Base-by-base conservation (phyloP, 1,140 invertebrate genomes). In the Aphaenogaster ashmeadi region DNA sequence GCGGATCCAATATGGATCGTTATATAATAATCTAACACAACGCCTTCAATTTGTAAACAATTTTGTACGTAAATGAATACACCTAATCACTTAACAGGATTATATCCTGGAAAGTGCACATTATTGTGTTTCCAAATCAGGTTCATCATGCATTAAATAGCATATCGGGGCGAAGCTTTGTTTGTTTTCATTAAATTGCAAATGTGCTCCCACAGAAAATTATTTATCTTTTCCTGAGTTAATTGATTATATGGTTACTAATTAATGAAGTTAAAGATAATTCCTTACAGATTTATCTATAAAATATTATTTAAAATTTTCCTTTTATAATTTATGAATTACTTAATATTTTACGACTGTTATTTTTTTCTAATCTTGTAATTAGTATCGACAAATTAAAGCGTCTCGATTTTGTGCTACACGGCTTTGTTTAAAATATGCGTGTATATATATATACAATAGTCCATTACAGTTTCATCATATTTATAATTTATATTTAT, bases 401-500 rank as follows among this genome's bases (percentile, higher is more conserved):
- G 21, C 2, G n/a, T 38, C 27, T 33, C 4, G 18, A 87, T 78
- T 71, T 87, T 11, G 52, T 11, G 36, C 78, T 87, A 78, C 58
- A 89, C 89, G 64, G 72, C 18, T 72, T 72, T 33, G 13, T 69
- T 87, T 89, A 79, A 83, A 89, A 77, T 80, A 62, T 79, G 77
- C 62, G 21, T 81, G 56, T 78, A 64, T 77, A 80, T 79, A 62
- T 87, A 86, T 78, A 75, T 81, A 88, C 84, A 91, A 21, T 84
- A 62, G n/a, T 84, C 79, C 52, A 87, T 80, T 78, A 72, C 69
- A 60, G 13, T 74, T 89, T 15, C 74, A 87, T 90, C 78, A 85
- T 90, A 90, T 56, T 77, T 91, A 86, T 91, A 84, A 67, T 79
- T 75, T 71, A 80, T 85, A 67, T 79, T 75, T 71, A 80, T 85